Percentiles rank a stretch among this genome's conserved stretches.
phyloP scores from a whole-genome alignment of 2,113 vertebrate species.

The Entomyzon cyanotis region DNA sequence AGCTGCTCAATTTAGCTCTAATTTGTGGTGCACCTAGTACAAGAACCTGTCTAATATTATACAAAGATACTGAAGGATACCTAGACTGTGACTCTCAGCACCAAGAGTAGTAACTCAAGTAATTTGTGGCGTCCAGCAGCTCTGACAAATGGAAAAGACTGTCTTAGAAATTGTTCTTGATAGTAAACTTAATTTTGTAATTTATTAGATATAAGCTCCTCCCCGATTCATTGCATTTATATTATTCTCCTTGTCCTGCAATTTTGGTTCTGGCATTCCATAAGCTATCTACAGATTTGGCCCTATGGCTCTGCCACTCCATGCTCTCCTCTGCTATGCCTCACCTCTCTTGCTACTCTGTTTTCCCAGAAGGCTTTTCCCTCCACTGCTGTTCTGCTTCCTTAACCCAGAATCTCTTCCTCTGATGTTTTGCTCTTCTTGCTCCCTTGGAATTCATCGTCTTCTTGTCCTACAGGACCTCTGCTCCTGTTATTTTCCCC shows the following conservation, averaged over 20 bases:
- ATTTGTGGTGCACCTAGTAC: background rate
- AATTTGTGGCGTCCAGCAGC: background rate
- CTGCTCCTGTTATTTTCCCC: slow-evolving; percentile 8
- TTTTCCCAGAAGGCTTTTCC: slow-evolving; percentile 16
- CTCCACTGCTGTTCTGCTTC: slow-evolving; percentile 29
- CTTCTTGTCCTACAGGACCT: slow-evolving; percentile 57
- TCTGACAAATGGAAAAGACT: background rate
- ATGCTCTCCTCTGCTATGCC: background rate
- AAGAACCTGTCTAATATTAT: background rate
- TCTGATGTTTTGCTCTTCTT: slow-evolving; percentile 26
- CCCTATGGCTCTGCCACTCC: background rate
- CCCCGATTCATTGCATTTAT: background rate
- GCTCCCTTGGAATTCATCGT: slow-evolving; percentile 46
- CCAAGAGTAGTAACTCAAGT: background rate
- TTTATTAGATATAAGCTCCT: background rate
- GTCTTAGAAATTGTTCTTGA: background rate
- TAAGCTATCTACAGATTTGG: background rate
- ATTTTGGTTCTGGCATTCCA: background rate
- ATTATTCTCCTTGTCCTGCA: background rate
- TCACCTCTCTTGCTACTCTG: slow-evolving; percentile 7
- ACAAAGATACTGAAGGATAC: background rate
- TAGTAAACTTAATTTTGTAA: background rate
- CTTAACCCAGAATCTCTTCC: slow-evolving; percentile 7
- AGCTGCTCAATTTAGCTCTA: background rate
- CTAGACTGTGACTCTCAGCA: background rate